A percentile compares a stretch with the other conserved stretches of the same genome.
phyloP scores from a whole-genome alignment of 2,888 invertebrate genomes.

The Morpho helenor region DNA sequence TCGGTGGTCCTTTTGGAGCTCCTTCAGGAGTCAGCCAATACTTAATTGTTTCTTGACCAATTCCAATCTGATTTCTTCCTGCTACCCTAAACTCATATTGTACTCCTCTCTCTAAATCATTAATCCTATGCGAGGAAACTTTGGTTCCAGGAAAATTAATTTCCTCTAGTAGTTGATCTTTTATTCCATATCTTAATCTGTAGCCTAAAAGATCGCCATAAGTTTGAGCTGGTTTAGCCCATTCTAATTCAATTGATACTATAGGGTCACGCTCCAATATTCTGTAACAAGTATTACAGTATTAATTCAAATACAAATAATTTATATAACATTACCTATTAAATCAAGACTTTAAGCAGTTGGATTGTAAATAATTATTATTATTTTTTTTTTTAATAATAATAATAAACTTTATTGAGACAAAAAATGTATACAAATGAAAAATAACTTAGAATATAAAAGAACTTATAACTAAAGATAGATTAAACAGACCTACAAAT shows the following conservation, averaged over 20 bases:
- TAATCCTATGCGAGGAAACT: constrained; percentile 84
- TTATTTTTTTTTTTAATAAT: too few species aligned
- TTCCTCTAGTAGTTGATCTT: constrained; percentile 87
- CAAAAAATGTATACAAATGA: too few species aligned
- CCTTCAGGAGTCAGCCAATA: constrained; percentile 97
- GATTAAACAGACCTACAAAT: too few species aligned
- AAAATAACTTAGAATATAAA: too few species aligned
- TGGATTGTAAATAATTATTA: constrained; percentile 6
- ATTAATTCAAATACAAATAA: not conserved
- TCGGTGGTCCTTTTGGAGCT: constrained; percentile 91
- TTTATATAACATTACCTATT: too few species aligned
- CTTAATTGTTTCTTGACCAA: constrained; percentile 95
- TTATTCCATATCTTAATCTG: constrained; percentile 91
- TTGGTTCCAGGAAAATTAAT: constrained; percentile 84
- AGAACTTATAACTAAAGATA: too few species aligned
- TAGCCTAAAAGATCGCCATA: constrained; percentile 94
- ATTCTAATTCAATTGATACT: constrained; percentile 93
- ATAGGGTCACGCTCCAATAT: constrained; percentile 92
- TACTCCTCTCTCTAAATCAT: constrained; percentile 92
- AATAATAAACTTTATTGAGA: too few species aligned
- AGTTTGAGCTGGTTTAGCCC: constrained; percentile 93
- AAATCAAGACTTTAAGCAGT: too few species aligned
- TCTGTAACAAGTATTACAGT: constrained; percentile 65
- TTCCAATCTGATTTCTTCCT: constrained; percentile 96
- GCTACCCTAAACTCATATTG: constrained; percentile 98